Evolutionary conservation across 1,140 invertebrate genomes (phyloP).

Genomic region (Leptinotarsa texana): DNA sequence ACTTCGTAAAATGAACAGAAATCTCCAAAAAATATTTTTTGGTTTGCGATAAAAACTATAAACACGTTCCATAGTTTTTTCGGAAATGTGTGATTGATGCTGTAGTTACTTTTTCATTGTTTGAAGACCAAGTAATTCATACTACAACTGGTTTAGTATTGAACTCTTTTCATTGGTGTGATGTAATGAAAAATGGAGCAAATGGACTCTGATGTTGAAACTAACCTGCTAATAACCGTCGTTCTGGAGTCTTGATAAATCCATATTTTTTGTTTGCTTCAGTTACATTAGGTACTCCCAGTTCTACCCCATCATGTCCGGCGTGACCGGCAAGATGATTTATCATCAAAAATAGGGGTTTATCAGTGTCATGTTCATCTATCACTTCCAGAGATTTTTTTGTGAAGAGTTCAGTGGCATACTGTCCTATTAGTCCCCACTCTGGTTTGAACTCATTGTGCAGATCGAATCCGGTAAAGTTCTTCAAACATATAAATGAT

Average conservation of each 20-base stretch:
- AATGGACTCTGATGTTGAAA: background rate
- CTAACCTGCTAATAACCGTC: constrained; percentile 78
- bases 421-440: constrained; percentile 63
- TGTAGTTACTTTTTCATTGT: too few species aligned
- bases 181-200: too few species aligned
- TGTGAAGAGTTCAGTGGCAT: constrained; percentile 80
- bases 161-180: too few species aligned
- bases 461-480: constrained; percentile 44
- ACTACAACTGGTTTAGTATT: too few species aligned
- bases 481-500: constrained; percentile 24
- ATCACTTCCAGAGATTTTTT: constrained; percentile 73
- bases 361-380: constrained; percentile 60
- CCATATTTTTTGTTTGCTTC: constrained; percentile 74
- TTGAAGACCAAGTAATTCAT: too few species aligned
- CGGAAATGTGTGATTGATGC: too few species aligned
- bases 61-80: too few species aligned
- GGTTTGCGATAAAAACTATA: too few species aligned
- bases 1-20: too few species aligned
- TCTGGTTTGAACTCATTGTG: constrained; percentile 50
- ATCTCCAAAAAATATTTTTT: too few species aligned
- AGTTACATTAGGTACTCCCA: constrained; percentile 73
- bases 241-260: constrained; percentile 72
- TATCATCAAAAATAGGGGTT: constrained; percentile 79
- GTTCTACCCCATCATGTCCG: constrained; percentile 66
- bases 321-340: constrained; percentile 80